Percentiles rank a stretch among this genome's conserved stretches.
Evolutionary conservation across 2,888 invertebrate genomes (phyloP).

Genomic region (Trichogramma dendrolimi): DNA sequence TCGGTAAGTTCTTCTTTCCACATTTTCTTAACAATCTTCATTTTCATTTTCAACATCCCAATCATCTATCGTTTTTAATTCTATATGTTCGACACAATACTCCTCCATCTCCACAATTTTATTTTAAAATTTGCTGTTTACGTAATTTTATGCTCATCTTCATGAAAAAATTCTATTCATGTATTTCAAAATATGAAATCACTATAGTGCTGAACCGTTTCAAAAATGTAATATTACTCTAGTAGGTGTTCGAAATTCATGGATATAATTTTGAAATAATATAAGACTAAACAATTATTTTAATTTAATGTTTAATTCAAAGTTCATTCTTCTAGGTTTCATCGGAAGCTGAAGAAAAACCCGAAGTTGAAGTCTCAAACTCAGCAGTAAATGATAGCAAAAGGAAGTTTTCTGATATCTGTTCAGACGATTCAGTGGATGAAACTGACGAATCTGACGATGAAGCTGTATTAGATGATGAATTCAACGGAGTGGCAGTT

Average conservation of each 20-base stretch:
- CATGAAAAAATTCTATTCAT: no score
- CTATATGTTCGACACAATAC: no score
- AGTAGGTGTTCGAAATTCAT: no score
- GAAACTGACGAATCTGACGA: conserved; percentile 33
- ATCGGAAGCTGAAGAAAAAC: conserved; percentile 32
- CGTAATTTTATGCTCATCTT: no score
- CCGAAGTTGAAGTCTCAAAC: conserved; percentile 32
- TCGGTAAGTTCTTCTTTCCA: conserved; percentile 31
- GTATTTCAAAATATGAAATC: no score
- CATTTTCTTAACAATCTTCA: neutral
- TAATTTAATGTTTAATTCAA: neutral
- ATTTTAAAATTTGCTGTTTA: neutral
- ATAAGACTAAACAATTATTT: no score
- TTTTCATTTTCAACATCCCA: neutral
- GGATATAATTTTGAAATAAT: no score
- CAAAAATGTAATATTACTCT: no score
- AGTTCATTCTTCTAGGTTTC: neutral
- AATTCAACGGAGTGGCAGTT: conserved; percentile 34
- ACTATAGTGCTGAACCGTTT: no score
- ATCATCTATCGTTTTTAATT: neutral
- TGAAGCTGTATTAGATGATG: conserved; percentile 28
- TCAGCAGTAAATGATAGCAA: conserved; percentile 30
- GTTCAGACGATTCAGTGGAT: conserved; percentile 19
- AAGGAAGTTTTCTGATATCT: conserved; percentile 36
- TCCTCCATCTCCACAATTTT: neutral